phyloP scores from a whole-genome alignment of 2,113 vertebrate genomes.

The Mobula hypostoma region DNA sequence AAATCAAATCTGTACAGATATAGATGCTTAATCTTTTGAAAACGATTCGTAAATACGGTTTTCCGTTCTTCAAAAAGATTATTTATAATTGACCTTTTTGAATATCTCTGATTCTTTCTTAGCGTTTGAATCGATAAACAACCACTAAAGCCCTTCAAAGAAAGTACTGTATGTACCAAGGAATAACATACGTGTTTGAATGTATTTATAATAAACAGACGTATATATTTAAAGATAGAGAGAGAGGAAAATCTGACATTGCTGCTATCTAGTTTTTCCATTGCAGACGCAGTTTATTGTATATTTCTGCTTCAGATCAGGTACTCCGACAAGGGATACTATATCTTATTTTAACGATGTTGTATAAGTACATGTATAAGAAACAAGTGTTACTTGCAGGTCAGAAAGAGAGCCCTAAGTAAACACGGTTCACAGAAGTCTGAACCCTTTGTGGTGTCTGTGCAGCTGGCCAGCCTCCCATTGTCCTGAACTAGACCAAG shows the following conservation, averaged over 20 bases:
- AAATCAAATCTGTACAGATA: not conserved
- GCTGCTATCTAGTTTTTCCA: not conserved
- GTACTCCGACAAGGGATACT: not conserved
- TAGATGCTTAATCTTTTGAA: not conserved
- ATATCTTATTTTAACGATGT: constrained; percentile 39
- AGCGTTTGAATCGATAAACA: not conserved
- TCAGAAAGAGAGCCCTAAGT: constrained; percentile 73
- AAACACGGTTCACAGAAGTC: constrained; percentile 75
- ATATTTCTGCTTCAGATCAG: constrained; percentile 11
- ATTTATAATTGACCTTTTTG: not conserved
- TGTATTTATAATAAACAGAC: not conserved
- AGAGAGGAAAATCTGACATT: not conserved
- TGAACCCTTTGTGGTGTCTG: constrained; percentile 69
- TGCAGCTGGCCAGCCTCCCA: constrained; percentile 77
- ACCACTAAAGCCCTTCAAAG: not conserved
- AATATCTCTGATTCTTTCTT: not conserved
- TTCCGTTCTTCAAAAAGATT: not conserved
- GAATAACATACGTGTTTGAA: not conserved
- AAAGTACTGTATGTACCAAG: not conserved
- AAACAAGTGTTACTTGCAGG: constrained; percentile 57
- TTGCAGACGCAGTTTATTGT: not conserved
- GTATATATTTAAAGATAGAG: not conserved
- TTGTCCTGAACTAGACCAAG: constrained; percentile 72
- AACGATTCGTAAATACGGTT: not conserved
- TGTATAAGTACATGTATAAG: constrained; percentile 61